Percentiles rank a stretch among this genome's conserved stretches.
phyloP scores from a whole-genome alignment of 2,113 vertebrate genomes.

The Lamprologus speciosus region DNA sequence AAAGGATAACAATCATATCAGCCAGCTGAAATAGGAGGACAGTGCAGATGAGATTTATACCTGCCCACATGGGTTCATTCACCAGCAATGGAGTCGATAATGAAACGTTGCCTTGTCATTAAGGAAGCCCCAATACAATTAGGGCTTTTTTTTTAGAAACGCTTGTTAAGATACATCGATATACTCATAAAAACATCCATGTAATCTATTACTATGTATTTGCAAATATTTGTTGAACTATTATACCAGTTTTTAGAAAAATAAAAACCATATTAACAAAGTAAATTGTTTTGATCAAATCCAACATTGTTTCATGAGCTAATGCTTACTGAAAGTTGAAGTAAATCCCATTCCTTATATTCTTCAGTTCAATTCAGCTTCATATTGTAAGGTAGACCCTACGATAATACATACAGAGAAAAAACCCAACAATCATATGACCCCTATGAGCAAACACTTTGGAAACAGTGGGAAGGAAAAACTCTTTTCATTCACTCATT shows the following conservation, averaged over 20 bases:
- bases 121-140: background rate
- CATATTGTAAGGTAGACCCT: background rate
- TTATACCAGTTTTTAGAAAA: background rate
- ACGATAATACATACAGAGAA: background rate
- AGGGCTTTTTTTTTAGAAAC: background rate
- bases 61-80: slow-evolving; percentile 11
- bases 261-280: background rate
- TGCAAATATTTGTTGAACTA: background rate
- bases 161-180: rapidly evolving
- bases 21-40: slow-evolving; percentile 35
- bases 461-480: background rate
- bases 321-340: background rate
- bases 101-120: slow-evolving; percentile 26
- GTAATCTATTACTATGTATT: background rate
- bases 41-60: slow-evolving; percentile 28
- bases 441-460: background rate
- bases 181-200: background rate
- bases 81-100: slow-evolving; percentile 36
- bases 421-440: background rate
- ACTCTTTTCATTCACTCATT: too few relatives aligned
- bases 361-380: background rate
- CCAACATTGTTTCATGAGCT: background rate
- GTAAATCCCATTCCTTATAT: background rate
- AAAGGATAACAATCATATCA: slow-evolving; percentile 44
- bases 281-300: background rate